Percentiles rank a stretch among this genome's conserved stretches.
phyloP scores from a whole-genome alignment of 2,113 vertebrate species.

The Rhineura floridana region DNA sequence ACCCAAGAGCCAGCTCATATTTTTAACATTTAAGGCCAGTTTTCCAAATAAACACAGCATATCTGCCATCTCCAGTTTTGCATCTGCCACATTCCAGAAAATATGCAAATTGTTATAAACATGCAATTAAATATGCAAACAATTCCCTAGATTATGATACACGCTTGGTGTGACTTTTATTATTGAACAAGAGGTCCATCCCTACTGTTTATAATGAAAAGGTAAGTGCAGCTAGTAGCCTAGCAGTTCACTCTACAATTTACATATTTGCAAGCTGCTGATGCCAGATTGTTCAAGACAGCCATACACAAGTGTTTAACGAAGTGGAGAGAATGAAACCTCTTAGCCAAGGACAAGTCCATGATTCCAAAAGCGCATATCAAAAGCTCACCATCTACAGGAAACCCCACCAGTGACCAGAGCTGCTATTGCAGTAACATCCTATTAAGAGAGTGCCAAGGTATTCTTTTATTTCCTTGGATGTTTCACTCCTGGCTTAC shows the following conservation, averaged over 20 bases:
- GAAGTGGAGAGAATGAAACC: background rate
- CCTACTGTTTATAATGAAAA: background rate
- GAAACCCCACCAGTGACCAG: conserved; percentile 34
- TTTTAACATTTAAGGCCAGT: background rate
- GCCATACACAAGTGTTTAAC: background rate
- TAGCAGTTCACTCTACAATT: background rate
- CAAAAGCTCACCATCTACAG: conserved; percentile 12
- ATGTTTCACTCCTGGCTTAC: conserved; percentile 35
- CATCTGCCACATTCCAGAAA: background rate
- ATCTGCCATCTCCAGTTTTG: background rate
- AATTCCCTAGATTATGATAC: background rate
- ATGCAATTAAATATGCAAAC: background rate
- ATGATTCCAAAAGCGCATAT: background rate
- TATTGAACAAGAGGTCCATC: background rate
- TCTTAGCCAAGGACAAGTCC: background rate
- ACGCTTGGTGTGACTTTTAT: background rate
- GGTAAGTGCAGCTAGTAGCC: background rate
- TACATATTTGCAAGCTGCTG: background rate
- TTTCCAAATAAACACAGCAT: background rate
- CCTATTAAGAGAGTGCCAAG: conserved; percentile 17
- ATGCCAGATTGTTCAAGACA: background rate
- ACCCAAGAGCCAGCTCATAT: background rate
- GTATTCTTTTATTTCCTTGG: conserved; percentile 26
- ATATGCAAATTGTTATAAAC: background rate
- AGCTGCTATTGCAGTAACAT: conserved; percentile 45